Percentiles rank a stretch among this genome's conserved stretches.
phyloP scores from a whole-genome alignment of 1,140 invertebrate species.

The Propsilocerus akamusi region DNA sequence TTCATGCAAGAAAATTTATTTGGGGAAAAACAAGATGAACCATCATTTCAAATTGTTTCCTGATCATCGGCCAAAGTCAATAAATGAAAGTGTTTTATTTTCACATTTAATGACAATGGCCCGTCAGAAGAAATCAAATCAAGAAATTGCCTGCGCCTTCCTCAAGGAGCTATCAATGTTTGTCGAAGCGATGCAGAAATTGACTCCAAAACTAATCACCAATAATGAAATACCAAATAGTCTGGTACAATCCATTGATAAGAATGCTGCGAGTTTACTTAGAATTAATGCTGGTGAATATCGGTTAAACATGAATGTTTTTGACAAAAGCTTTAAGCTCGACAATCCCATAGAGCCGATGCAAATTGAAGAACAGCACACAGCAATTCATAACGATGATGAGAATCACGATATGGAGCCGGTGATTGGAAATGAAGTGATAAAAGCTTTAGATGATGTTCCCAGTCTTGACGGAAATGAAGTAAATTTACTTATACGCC shows the following conservation, averaged over 20 bases:
- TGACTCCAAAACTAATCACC: neutral
- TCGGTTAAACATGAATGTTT: neutral
- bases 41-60: conserved; percentile 43
- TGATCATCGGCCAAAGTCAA: conserved; percentile 29
- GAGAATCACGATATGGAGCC: neutral
- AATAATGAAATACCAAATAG: neutral
- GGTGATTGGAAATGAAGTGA: neutral
- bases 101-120: neutral
- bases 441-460: neutral
- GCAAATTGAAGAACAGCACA: neutral
- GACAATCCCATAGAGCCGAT: neutral
- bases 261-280: neutral
- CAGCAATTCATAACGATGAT: neutral
- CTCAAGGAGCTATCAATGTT: neutral
- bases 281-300: neutral
- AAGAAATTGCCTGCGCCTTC: neutral
- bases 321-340: neutral
- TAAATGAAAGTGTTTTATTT: neutral
- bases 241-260: neutral
- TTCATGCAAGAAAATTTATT: conserved; percentile 34
- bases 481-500: neutral
- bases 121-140: neutral
- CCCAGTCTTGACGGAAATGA: conserved; percentile 1
- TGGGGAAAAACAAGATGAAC: conserved; percentile 31
- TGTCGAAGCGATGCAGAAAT: neutral